Percentiles rank a stretch among this genome's conserved stretches.
phyloP scores from a whole-genome alignment of 2,888 invertebrate genomes.

The Dicycla oo region DNA sequence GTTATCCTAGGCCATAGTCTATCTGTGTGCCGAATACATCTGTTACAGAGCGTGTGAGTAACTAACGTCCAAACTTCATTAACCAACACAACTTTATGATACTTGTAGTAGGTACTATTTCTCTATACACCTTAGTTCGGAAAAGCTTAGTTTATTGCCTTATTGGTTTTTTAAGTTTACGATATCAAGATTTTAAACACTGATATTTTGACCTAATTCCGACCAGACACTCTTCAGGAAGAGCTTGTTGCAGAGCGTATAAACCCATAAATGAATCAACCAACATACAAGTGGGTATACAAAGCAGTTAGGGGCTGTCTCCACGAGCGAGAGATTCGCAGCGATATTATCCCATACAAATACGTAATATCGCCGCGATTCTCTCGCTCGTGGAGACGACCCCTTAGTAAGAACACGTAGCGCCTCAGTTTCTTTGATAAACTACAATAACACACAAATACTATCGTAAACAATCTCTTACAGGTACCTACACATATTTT shows the following conservation, averaged over 20 bases:
- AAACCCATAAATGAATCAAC: neutral
- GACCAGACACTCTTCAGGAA: neutral
- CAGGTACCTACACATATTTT: neutral
- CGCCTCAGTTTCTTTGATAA: conserved; percentile 19
- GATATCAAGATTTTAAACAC: neutral
- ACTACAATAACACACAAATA: conserved; percentile 5
- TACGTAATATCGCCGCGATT: too few species aligned
- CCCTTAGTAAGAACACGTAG: conserved; percentile 24
- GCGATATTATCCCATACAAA: too few species aligned
- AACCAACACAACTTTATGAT: too few species aligned
- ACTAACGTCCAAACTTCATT: too few species aligned
- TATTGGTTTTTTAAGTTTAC: neutral
- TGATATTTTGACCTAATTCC: conserved; percentile 2
- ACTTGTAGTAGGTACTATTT: too few species aligned
- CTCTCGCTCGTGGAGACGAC: too few species aligned
- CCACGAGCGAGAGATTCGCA: too few species aligned
- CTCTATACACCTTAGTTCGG: too few species aligned
- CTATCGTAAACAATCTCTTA: neutral
- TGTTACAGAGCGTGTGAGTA: too few species aligned
- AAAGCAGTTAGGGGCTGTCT: neutral
- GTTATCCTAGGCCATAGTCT: too few species aligned
- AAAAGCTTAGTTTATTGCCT: too few species aligned
- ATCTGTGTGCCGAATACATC: too few species aligned
- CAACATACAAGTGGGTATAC: neutral
- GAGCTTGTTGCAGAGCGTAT: neutral